Evolutionary conservation across 2,888 invertebrate genomes (phyloP).

Genomic region (Rotaria socialis): DNA sequence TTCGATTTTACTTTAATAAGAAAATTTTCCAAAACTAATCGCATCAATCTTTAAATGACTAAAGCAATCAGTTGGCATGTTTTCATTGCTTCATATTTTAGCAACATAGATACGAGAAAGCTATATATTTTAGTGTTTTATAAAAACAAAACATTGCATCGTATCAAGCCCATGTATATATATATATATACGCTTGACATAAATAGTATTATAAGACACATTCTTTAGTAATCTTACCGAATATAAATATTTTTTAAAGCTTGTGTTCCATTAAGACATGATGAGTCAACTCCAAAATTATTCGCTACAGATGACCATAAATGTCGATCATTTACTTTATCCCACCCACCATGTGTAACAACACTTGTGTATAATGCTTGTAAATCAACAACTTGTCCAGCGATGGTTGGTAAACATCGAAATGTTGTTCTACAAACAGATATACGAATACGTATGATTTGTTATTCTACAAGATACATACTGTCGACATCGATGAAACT

Average conservation of each 20-base stretch:
- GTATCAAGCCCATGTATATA: too few relatives aligned
- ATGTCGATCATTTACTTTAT: constrained; percentile 42
- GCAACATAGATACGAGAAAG: too few relatives aligned
- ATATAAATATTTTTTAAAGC: constrained; percentile 45
- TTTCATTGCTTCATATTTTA: too few relatives aligned
- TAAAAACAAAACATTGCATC: too few relatives aligned
- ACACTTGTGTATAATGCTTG: constrained; percentile 39
- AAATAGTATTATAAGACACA: too few relatives aligned
- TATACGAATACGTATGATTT: neutral
- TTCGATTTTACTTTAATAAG: too few relatives aligned
- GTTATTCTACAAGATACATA: neutral
- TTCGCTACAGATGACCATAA: constrained; percentile 42
- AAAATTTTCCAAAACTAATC: too few relatives aligned
- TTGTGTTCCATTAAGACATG: constrained; percentile 41
- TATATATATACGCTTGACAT: too few relatives aligned
- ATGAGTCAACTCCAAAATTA: constrained; percentile 37
- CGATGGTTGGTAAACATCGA: constrained; percentile 40
- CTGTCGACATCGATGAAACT: constrained; percentile 43
- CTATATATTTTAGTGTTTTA: too few relatives aligned
- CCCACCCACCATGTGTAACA: constrained; percentile 42
- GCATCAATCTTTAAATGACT: too few relatives aligned
- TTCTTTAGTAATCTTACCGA: neutral
- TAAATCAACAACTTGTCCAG: constrained; percentile 42
- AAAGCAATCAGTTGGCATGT: too few relatives aligned
- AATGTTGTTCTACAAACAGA: constrained; percentile 36